A percentile compares a stretch with the other conserved stretches of the same genome.
phyloP scores from a whole-genome alignment of 2,888 invertebrate genomes.

The Lasioglossum calceatum region DNA sequence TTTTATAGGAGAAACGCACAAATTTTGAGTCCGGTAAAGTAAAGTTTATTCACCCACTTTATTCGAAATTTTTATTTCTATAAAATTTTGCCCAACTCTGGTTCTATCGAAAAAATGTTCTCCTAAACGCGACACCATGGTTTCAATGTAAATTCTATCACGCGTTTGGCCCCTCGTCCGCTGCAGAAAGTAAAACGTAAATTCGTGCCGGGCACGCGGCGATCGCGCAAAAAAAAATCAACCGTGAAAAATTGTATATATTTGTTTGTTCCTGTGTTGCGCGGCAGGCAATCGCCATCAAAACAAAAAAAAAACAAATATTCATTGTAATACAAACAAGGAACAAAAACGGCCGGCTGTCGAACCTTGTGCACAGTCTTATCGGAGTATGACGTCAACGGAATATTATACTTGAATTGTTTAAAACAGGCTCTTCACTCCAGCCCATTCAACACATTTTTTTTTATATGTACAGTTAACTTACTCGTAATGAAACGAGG shows the following conservation, averaged over 20 bases:
- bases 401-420: conserved; percentile 27
- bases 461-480: conserved; percentile 47
- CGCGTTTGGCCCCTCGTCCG: conserved; percentile 79
- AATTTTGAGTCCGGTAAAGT: too few species aligned
- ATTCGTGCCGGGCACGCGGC: conserved; percentile 48
- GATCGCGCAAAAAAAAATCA: conserved; percentile 13
- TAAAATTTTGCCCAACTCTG: too few species aligned
- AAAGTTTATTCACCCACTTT: too few species aligned
- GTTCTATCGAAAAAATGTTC: conserved; percentile 46
- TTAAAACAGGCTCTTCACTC: conserved; percentile 36
- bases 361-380: conserved; percentile 45
- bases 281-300: background rate
- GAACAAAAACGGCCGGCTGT: conserved; percentile 3
- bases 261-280: background rate
- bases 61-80: too few species aligned
- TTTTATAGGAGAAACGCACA: too few species aligned
- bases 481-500: conserved; percentile 33
- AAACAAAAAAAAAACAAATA: background rate
- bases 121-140: conserved; percentile 46
- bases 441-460: background rate
- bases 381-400: conserved; percentile 33
- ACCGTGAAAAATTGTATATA: conserved; percentile 22
- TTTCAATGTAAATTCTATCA: conserved; percentile 71
- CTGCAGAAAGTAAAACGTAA: conserved; percentile 71
- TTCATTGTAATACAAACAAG: background rate